Percentiles rank a stretch among this genome's conserved stretches.
These are phyloP conservation scores for Allobates femoralis DNA, from an alignment of 2,797 vertebrate species.

Conservation along the genomic window DNA sequence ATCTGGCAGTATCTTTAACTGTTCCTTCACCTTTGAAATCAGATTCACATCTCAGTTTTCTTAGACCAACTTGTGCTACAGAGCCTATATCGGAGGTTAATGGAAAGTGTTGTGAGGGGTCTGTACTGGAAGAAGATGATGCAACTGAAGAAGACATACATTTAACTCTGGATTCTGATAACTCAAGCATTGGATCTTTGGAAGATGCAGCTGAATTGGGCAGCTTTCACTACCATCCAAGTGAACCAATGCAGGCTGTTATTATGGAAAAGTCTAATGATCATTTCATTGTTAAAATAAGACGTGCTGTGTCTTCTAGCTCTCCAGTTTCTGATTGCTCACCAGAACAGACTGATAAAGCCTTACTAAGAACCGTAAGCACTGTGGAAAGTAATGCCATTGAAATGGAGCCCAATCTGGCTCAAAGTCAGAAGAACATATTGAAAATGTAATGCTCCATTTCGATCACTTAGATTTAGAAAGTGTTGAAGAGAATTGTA, in stretches of 20 bases:
- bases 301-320: constrained; percentile 76
- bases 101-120: constrained; percentile 90
- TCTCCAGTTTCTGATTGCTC: constrained; percentile 62
- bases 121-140: constrained; percentile 90
- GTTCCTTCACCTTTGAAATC: constrained; percentile 97
- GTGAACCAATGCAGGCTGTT: constrained; percentile 92
- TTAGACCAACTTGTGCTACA: constrained; percentile 78
- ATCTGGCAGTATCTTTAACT: constrained; percentile 95
- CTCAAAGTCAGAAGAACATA: background rate
- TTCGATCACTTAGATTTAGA: background rate
- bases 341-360: background rate
- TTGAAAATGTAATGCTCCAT: background rate
- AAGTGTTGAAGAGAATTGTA: background rate
- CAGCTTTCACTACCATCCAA: constrained; percentile 85
- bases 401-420: background rate
- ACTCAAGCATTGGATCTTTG: constrained; percentile 82
- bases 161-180: constrained; percentile 92
- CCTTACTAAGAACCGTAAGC: background rate
- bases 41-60: constrained; percentile 93
- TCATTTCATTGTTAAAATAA: constrained; percentile 95
- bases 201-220: constrained; percentile 70
- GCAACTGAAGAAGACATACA: constrained; percentile 94
- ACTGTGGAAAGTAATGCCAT: constrained; percentile 38
- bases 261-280: constrained; percentile 97
- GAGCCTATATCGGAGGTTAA: constrained; percentile 85